phyloP scores from a whole-genome alignment of 2,797 vertebrate species.

The Liparis tanakae region DNA sequence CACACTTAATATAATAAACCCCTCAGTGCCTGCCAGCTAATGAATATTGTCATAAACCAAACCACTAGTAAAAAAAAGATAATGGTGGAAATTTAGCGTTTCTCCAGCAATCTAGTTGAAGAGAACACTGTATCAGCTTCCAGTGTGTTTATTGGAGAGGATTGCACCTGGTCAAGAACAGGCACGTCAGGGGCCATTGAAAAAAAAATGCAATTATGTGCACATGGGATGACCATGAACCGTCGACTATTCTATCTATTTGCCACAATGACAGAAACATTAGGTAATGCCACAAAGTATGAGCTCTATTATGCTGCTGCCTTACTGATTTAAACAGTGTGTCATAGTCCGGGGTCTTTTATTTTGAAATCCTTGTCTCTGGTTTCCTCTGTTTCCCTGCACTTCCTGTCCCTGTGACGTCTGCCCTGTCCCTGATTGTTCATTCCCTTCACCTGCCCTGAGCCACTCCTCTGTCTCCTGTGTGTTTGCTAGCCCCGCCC shows the following conservation, averaged over 20 bases:
- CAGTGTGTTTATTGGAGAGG: neutral
- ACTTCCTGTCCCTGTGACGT: no score
- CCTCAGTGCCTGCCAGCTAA: neutral
- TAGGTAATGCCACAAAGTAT: neutral
- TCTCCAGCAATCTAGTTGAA: neutral
- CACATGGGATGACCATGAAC: neutral
- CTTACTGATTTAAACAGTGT: neutral
- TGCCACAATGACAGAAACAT: neutral
- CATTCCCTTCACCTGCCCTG: no score
- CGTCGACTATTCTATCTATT: neutral
- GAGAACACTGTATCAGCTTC: neutral
- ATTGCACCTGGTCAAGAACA: neutral
- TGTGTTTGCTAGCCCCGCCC: no score
- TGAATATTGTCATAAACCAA: neutral
- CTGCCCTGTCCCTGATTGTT: no score
- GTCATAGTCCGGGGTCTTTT: no score
- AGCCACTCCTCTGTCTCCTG: no score
- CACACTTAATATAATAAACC: neutral
- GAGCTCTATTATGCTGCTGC: neutral
- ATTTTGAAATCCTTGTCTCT: no score
- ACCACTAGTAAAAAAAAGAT: neutral
- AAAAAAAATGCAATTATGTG: neutral
- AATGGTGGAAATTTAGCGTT: neutral
- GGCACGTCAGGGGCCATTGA: neutral
- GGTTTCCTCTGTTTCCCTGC: no score